Base-by-base conservation (phyloP, 2,888 invertebrate species). In the Crocallis elinguaria region DNA sequence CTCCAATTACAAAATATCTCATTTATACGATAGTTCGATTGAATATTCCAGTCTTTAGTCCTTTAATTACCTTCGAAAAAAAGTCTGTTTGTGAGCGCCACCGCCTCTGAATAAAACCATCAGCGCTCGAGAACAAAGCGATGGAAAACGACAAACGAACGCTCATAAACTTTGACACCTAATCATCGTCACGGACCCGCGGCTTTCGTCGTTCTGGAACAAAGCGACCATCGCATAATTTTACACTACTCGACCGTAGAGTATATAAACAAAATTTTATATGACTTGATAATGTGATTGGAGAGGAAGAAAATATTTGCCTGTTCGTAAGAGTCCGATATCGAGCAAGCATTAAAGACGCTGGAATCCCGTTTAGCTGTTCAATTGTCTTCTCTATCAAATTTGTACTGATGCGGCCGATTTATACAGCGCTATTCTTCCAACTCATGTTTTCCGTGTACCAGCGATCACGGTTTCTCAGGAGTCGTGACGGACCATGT, bases 101-200 rank as follows among this genome's bases (percentile, higher is more conserved):
- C 29, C 17, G 11, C 1, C 29, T 9, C 11, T 6, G 35, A 30
- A 8, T 19, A 42, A 38, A 36, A 43, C 23, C 41, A 29, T 14
- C 48, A 43, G 49, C 38, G 35, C 43, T 25, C 29, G 33, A 32
- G 16, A 38, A 56, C 48, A 51, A 48, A 51, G 45, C 46, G 37
- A 17, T 3, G 43, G 44, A 36, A 21, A 29, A 13, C 51, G 43
- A 57, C 57, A 64, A 64, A 64, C 57, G 60, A 58, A 54, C 57
- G 57, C 39, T 60, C 56, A 52, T 60, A 54, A 60, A 64, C 57
- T 64, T 62, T 60, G 64, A 62, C 64, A 62, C 60, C 60, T 60
- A 64, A 64, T 64, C 64, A 60, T 60, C 60, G 57, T 57, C 62
- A 60, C 43, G 56, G 36, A n/a, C 33, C 6, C 9, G 43, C 33